A percentile compares a stretch with the other conserved stretches of the same genome.
phyloP scores from a whole-genome alignment of 2,113 vertebrate species.

The Eudorcas thomsonii region DNA sequence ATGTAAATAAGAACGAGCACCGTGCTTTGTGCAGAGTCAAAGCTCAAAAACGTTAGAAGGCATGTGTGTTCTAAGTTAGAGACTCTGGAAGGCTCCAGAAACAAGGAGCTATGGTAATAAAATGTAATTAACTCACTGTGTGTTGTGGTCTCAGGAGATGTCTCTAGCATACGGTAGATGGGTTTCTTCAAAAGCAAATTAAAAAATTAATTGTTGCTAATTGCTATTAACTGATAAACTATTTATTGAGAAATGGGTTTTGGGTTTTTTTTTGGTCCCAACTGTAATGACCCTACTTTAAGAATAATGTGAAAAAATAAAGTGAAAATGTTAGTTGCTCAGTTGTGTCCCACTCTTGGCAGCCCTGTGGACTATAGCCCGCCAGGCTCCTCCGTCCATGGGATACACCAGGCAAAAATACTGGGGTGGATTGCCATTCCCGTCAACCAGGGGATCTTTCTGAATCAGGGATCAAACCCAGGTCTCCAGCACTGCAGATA shows the following conservation, averaged over 20 bases:
- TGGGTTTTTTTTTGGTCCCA: not conserved
- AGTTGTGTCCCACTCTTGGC: not conserved
- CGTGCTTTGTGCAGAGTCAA: accelerated
- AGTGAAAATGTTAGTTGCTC: not conserved
- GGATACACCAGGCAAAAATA: not conserved
- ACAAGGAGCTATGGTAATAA: not conserved
- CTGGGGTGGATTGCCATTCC: not conserved
- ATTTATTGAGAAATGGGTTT: not conserved
- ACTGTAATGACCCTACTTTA: not conserved
- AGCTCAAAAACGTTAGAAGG: not conserved
- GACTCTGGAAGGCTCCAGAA: not conserved
- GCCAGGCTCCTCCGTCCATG: not conserved
- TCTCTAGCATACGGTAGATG: accelerated
- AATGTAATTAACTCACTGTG: too few species aligned
- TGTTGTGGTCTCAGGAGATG: accelerated
- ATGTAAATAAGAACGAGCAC: accelerated
- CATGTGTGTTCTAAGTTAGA: not conserved
- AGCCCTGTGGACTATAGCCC: not conserved
- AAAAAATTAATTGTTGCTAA: not conserved
- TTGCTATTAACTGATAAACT: not conserved
- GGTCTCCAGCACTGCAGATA: accelerated
- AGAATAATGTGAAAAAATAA: not conserved
- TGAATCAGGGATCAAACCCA: not conserved
- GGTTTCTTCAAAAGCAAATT: not conserved
- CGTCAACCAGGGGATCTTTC: not conserved